phyloP scores from a whole-genome alignment of 1,140 invertebrate genomes.

The Epicauta chinensis region DNA sequence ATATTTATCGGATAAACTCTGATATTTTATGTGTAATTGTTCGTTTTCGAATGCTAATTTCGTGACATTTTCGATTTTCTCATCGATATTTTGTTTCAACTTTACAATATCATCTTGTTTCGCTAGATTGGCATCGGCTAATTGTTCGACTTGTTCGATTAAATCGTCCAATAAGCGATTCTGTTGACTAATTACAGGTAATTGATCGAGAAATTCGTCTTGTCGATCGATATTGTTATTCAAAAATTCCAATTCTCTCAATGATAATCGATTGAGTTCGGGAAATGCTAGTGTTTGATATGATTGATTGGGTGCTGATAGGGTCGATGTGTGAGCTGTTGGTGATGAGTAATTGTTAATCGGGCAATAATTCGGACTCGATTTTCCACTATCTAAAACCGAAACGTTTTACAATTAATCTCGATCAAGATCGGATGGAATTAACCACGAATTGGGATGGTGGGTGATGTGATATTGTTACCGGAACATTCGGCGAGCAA shows the following conservation, averaged over 20 bases:
- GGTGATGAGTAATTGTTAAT: conserved; percentile 32
- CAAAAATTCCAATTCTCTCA: conserved; percentile 63
- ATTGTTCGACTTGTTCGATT: conserved; percentile 63
- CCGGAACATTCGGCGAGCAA: conserved; percentile 39
- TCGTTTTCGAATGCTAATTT: conserved; percentile 65
- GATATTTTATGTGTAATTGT: conserved; percentile 58
- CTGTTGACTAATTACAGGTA: conserved; percentile 58
- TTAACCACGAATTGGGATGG: conserved; percentile 43
- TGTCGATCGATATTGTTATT: conserved; percentile 59
- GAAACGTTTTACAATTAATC: no score
- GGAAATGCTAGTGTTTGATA: conserved; percentile 46
- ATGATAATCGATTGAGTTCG: conserved; percentile 57
- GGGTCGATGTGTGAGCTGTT: conserved; percentile 12
- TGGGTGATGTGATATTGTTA: conserved; percentile 39
- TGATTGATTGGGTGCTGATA: no score
- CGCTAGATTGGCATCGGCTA: conserved; percentile 62
- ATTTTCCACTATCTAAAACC: conserved; percentile 31
- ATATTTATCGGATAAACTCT: conserved; percentile 63
- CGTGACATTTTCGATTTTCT: conserved; percentile 59
- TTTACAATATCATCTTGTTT: conserved; percentile 60
- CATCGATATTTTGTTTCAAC: conserved; percentile 53
- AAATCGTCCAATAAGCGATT: conserved; percentile 62
- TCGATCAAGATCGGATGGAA: conserved; percentile 4
- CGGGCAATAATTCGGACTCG: conserved; percentile 31
- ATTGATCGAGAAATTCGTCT: conserved; percentile 63